Percentiles rank a stretch among this genome's conserved stretches.
phyloP scores from a whole-genome alignment of 2,797 vertebrate species.

The Notolabrus celidotus region DNA sequence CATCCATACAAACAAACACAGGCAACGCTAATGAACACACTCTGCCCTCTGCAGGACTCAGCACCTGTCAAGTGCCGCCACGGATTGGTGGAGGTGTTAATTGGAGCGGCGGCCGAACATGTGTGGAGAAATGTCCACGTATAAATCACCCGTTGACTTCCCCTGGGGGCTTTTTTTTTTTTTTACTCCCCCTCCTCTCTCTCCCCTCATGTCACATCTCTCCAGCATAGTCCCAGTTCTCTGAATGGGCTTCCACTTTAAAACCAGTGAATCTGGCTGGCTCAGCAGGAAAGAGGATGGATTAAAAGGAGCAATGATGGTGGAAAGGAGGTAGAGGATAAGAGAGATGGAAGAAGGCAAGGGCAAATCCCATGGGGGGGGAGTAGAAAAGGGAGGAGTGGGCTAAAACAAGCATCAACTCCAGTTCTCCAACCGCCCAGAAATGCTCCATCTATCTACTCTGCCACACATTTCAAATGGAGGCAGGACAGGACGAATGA shows the following conservation, averaged over 20 bases:
- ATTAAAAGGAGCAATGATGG: conserved; percentile 37
- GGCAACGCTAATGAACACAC: conserved; percentile 44
- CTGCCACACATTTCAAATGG: conserved; percentile 56
- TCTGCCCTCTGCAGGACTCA: conserved; percentile 30
- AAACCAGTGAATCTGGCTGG: conserved; percentile 64
- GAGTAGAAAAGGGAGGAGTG: conserved; percentile 1
- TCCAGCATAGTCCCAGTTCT: conserved; percentile 33
- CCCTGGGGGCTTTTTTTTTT: conserved; percentile 24
- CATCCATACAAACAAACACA: conserved; percentile 55
- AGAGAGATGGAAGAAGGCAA: conserved; percentile 44
- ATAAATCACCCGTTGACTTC: conserved; percentile 64
- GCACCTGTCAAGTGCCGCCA: conserved; percentile 51
- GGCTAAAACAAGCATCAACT: conserved; percentile 55
- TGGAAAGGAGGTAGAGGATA: conserved; percentile 34
- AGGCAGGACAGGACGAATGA: conserved; percentile 37
- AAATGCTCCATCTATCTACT: conserved; percentile 50
- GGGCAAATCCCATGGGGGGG: conserved; percentile 50
- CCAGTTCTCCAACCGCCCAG: background rate
- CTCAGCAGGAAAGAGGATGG: conserved; percentile 64
- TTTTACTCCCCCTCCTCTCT: conserved; percentile 14
- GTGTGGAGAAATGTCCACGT: conserved; percentile 61
- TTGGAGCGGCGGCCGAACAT: conserved; percentile 62
- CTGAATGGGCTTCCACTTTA: conserved; percentile 53
- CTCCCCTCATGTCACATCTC: background rate
- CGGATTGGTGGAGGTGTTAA: conserved; percentile 68